These are phyloP conservation scores for Tinea semifulvella DNA, from an alignment of 2,888 invertebrate species.

Conservation along the genomic window DNA sequence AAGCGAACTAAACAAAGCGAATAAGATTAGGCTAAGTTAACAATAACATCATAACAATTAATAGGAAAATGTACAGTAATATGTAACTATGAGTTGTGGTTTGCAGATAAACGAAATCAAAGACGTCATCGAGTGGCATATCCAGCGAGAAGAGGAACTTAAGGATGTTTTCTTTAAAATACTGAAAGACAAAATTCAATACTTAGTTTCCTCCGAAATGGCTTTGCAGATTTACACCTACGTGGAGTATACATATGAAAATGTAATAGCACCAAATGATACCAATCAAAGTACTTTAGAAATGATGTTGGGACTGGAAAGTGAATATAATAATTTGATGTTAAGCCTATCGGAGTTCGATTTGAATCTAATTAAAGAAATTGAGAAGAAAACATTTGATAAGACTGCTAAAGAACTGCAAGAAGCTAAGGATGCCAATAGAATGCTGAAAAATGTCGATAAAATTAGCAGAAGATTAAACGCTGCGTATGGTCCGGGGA, in stretches of 20 bases:
- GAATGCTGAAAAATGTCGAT: constrained; percentile 46
- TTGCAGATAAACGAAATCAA: constrained; percentile 42
- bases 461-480: constrained; percentile 47
- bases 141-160: constrained; percentile 39
- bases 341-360: constrained; percentile 47
- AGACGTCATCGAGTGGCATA: constrained; percentile 36
- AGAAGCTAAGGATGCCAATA: constrained; percentile 42
- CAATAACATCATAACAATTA: not conserved
- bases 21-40: not conserved
- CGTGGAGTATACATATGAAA: constrained; percentile 73
- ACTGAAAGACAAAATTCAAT: constrained; percentile 51
- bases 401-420: constrained; percentile 36
- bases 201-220: constrained; percentile 66
- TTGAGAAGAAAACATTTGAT: constrained; percentile 49
- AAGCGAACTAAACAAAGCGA: too few species aligned
- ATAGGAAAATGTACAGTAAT: not conserved
- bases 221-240: constrained; percentile 68
- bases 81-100: too few species aligned
- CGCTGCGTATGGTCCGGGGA: constrained; percentile 24
- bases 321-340: constrained; percentile 49
- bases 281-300: constrained; percentile 64
- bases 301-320: constrained; percentile 70
- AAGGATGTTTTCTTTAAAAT: constrained; percentile 46
- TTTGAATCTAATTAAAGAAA: constrained; percentile 39
- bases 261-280: constrained; percentile 68